These are phyloP conservation scores for Sycophila sp. DNA, from an alignment of 1,140 invertebrate species.

Conservation along the genomic window DNA sequence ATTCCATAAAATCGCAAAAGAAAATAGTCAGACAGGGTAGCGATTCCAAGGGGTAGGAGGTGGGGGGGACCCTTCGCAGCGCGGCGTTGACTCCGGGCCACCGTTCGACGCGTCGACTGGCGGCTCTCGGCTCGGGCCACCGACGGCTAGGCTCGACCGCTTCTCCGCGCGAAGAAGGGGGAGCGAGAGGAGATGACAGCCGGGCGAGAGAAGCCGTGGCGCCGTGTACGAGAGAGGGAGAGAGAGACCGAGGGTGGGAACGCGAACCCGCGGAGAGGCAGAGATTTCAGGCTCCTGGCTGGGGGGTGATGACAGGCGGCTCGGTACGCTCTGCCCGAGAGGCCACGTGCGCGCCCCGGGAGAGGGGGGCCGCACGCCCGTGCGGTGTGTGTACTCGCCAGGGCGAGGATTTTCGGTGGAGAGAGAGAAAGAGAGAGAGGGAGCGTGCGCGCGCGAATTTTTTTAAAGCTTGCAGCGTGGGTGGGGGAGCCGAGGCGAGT, in stretches of 20 bases:
- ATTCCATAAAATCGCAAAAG: too few species aligned
- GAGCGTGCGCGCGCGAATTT: too few species aligned
- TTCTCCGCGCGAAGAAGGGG: background rate
- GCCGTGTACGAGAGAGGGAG: constrained; percentile 36
- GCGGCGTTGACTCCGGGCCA: background rate
- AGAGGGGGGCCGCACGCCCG: too few species aligned
- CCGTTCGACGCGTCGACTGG: constrained; percentile 15
- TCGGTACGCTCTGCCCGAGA: too few species aligned
- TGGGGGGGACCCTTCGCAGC: background rate
- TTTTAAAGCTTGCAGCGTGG: too few species aligned
- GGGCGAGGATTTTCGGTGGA: too few species aligned
- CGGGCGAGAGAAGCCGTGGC: background rate
- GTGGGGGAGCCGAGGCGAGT: too few species aligned
- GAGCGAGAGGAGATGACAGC: background rate
- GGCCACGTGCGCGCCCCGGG: too few species aligned
- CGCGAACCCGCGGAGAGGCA: background rate
- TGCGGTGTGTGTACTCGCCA: too few species aligned
- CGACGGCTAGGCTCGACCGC: constrained; percentile 2
- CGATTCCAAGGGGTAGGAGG: background rate
- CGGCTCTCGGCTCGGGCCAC: background rate
- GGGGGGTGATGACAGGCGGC: too few species aligned
- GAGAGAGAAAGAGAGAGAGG: constrained; percentile 10
- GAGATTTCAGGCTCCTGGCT: too few species aligned
- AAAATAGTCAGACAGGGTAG: too few species aligned
- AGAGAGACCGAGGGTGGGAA: constrained; percentile 36